Conservation (phyloP, 2,888 invertebrate genomes). For the Daptonema setosum region DNA sequence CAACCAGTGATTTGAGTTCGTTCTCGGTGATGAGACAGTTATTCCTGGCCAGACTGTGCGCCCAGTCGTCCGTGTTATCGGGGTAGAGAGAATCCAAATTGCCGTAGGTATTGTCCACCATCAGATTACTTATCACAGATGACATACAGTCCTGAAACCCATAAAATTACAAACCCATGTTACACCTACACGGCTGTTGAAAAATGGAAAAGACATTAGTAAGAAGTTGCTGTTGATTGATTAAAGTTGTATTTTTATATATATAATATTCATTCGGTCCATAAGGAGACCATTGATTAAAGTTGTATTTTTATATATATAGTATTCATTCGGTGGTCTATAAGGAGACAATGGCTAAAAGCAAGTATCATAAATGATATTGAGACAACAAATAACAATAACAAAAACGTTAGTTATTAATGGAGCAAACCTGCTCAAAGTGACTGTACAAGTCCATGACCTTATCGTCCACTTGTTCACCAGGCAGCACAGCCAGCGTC, state of each 20-base stretch:
- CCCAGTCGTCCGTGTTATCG: not conserved
- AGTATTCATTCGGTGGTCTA: no score
- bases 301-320: no score
- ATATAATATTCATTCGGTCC: no score
- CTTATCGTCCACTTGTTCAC: slow-evolving; percentile 53
- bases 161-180: no score
- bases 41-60: not conserved
- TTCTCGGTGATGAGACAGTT: slow-evolving; percentile 2
- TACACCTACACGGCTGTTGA: no score
- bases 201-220: no score
- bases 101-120: slow-evolving; percentile 28
- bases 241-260: no score
- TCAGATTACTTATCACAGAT: slow-evolving; percentile 50
- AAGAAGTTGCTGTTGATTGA: no score
- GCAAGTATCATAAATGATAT: no score
- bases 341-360: no score
- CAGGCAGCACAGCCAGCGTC: slow-evolving; percentile 61
- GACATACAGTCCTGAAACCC: slow-evolving; percentile 43
- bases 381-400: no score
- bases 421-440: slow-evolving; percentile 43
- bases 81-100: not conserved
- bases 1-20: not conserved
- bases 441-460: slow-evolving; percentile 51
- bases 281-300: no score
- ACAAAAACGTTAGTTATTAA: not conserved